These are phyloP conservation scores for Cavia porcellus DNA, from an alignment of 2,113 vertebrate genomes.

Conservation along the genomic window DNA sequence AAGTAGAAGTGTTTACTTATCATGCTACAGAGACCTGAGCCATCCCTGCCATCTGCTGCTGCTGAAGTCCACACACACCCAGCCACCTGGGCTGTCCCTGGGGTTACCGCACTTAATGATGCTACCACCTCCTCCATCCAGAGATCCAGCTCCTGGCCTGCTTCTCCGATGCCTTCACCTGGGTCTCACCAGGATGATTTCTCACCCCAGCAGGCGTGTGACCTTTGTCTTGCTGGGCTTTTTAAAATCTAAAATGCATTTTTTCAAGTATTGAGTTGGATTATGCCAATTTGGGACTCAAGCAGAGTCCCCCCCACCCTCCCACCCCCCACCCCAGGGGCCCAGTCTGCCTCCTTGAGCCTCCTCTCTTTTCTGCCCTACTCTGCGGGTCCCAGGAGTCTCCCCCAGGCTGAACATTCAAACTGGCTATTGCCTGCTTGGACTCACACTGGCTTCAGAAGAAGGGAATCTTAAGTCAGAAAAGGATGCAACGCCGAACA, in stretches of 20 bases:
- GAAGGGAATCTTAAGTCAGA: background rate
- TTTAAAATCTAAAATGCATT: background rate
- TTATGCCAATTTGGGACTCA: background rate
- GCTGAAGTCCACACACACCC: background rate
- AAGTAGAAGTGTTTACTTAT: background rate
- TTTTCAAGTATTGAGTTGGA: background rate
- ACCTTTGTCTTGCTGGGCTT: background rate
- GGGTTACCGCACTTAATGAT: accelerated
- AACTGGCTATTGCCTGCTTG: background rate
- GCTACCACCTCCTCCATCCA: background rate
- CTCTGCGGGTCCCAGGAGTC: accelerated
- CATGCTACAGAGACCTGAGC: background rate
- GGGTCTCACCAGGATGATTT: background rate
- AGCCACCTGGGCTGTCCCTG: background rate
- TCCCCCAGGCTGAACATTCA: background rate
- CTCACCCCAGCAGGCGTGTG: no score
- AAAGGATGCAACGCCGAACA: background rate
- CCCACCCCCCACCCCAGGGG: no score
- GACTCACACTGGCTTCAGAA: no score
- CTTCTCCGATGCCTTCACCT: background rate
- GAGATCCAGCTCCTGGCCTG: no score
- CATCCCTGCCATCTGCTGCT: background rate
- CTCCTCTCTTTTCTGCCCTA: accelerated
- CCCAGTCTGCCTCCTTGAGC: background rate
- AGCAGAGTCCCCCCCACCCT: background rate